Evolutionary conservation across 23 tunicate species (phyloP), one percentile per base, ranked within the genome.

Genomic region (Ciona savignyi): DNA sequence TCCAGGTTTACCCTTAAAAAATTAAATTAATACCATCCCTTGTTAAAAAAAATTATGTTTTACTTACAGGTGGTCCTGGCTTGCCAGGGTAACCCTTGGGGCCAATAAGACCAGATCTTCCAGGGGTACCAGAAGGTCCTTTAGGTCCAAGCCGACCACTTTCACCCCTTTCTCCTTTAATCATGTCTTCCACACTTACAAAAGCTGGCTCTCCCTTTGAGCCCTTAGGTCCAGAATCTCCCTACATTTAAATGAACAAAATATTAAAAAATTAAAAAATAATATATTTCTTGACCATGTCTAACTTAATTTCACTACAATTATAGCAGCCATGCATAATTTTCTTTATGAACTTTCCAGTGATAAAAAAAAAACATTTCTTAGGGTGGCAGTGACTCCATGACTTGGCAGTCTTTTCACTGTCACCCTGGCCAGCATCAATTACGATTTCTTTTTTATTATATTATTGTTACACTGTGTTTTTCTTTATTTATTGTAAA

Each of bases 51-150:
- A 63, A 11, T 9, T n/a, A 42, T 24, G 6, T 19, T 19, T 25
- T 1, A 83, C 89, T 69, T 70, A 90, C 97, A 60, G 97, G 89
- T 11, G 82, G 89, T 0, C 98, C 98, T 19, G 87, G 86, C 2
- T 86, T 78, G 2, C 98, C 98, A 30, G 74, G 84, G 32, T 68
- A 76, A 0, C 98, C 98, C 72, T 56, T 70, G 0, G 94, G 94
- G 4, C 98, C 98, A 29, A 86, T 78, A 2, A 77, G 78, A 29
- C 98, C 98, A 0, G 28, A 51, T 22, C 26, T 30, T 3, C 98
- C 98, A 0, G 66, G 25, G 0, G 19, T 23, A 1, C 98, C 98
- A 25, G 65, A 61, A 1, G 75, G 66, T 25, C 98, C 98, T 34
- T 15, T 27, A 21, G 93, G 93, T 1, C 98, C 98, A 42, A 68